These are phyloP conservation scores for Ptychochromis oligacanthus DNA, from an alignment of 2,113 vertebrate species.

Conservation along the genomic window DNA sequence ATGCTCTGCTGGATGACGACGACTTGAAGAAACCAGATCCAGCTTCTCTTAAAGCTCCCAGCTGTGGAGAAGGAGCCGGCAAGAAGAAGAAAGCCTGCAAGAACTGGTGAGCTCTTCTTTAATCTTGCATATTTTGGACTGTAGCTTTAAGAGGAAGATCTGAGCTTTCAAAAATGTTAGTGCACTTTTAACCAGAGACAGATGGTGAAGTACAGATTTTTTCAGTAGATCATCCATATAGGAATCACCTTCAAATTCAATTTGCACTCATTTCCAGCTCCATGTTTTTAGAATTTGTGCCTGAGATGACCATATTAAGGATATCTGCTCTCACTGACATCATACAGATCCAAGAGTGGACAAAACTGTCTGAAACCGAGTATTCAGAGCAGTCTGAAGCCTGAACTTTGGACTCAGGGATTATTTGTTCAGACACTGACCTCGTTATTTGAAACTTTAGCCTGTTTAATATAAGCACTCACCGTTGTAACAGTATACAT, in stretches of 20 bases:
- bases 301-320: accelerated
- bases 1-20: slow-evolving; percentile 90
- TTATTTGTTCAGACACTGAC: too few relatives aligned
- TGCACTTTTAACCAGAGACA: not conserved
- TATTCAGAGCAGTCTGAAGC: too few relatives aligned
- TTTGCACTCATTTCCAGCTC: not conserved
- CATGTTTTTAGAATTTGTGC: accelerated
- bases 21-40: slow-evolving; percentile 94
- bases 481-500: too few relatives aligned
- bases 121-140: accelerated
- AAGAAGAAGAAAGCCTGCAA: slow-evolving; percentile 95
- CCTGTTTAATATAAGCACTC: too few relatives aligned
- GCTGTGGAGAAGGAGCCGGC: slow-evolving; percentile 83
- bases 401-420: too few relatives aligned
- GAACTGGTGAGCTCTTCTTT: slow-evolving; percentile 85
- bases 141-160: not conserved
- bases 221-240: not conserved
- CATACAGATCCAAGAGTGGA: not conserved
- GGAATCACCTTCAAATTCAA: too few relatives aligned
- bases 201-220: not conserved
- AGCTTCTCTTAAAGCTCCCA: slow-evolving; percentile 81
- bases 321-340: not conserved
- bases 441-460: not conserved
- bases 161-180: not conserved
- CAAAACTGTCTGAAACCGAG: too few relatives aligned